A percentile compares a stretch with the other conserved stretches of the same genome.
Conservation (phyloP, 2,888 invertebrate genomes). For the Caenorhabditis auriculariae region DNA sequence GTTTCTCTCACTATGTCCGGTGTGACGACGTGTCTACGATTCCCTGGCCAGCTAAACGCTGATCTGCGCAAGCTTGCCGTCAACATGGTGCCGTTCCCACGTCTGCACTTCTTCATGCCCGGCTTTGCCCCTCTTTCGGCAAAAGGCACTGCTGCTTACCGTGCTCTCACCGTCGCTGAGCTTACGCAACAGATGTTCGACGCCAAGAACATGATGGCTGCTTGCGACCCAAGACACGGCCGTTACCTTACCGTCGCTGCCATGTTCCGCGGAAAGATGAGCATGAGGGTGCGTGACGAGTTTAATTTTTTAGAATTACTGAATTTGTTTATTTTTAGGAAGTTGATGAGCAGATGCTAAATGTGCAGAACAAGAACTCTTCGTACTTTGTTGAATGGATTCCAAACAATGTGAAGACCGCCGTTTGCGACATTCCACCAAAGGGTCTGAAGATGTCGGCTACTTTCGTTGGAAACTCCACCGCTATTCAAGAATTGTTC, state of each 20-base stretch:
- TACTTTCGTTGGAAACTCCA: conserved; percentile 88
- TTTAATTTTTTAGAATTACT: neutral
- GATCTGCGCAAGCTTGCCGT: conserved; percentile 78
- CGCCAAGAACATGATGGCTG: conserved; percentile 70
- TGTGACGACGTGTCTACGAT: conserved; percentile 73
- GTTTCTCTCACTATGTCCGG: conserved; percentile 69
- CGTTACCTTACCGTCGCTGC: conserved; percentile 72
- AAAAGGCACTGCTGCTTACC: conserved; percentile 70
- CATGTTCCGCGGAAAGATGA: conserved; percentile 70
- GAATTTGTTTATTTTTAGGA: conserved; percentile 63
- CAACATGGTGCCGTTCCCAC: conserved; percentile 91
- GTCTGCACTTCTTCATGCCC: conserved; percentile 72
- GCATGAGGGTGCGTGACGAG: conserved; percentile 68
- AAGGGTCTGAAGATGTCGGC: conserved; percentile 86
- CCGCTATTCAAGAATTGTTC: conserved; percentile 86
- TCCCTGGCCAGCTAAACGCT: conserved; percentile 84
- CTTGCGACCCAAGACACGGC: conserved; percentile 68
- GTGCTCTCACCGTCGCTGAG: conserved; percentile 76
- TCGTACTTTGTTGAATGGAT: conserved; percentile 86
- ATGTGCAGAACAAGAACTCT: conserved; percentile 91
- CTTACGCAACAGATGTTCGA: conserved; percentile 76
- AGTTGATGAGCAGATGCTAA: conserved; percentile 85
- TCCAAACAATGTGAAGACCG: conserved; percentile 87
- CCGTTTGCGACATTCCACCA: conserved; percentile 85
- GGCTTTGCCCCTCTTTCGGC: conserved; percentile 88